Conservation (phyloP, 30 jellyfish, hydroid and myxozoan genomes). For the Rhopilema esculentum region DNA sequence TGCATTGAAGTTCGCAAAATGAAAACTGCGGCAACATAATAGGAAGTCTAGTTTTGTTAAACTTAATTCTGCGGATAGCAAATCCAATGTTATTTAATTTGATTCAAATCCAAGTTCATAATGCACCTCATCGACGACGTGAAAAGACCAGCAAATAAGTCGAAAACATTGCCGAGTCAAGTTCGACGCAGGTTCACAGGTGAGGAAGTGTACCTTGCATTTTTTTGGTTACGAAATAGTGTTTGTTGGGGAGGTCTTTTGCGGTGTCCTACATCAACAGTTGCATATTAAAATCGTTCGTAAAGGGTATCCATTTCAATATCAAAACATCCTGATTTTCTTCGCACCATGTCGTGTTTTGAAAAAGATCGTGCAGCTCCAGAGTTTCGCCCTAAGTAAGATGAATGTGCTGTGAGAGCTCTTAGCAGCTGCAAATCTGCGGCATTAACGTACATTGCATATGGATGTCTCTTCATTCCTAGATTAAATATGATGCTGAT, state of each 20-base stretch:
- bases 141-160: background rate
- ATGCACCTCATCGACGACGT: slow-evolving; percentile 14
- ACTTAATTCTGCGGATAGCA: background rate
- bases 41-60: background rate
- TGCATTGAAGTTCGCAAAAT: background rate
- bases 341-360: background rate
- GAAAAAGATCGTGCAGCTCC: background rate
- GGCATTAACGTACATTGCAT: too few species aligned
- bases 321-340: background rate
- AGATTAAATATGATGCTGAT: too few species aligned
- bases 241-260: background rate
- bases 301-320: background rate
- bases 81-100: background rate
- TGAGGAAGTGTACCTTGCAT: background rate
- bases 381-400: too few species aligned
- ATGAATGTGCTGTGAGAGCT: too few species aligned
- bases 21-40: background rate
- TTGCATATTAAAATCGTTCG: background rate
- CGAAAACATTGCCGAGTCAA: background rate
- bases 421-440: too few species aligned
- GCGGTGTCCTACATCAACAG: background rate
- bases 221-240: background rate
- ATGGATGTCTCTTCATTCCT: too few species aligned
- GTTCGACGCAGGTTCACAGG: slow-evolving; percentile 12
- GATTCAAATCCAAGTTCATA: background rate